Percentiles rank a stretch among this genome's conserved stretches.
Conservation (phyloP, 2,888 invertebrate species). For the Clostera curtula region DNA sequence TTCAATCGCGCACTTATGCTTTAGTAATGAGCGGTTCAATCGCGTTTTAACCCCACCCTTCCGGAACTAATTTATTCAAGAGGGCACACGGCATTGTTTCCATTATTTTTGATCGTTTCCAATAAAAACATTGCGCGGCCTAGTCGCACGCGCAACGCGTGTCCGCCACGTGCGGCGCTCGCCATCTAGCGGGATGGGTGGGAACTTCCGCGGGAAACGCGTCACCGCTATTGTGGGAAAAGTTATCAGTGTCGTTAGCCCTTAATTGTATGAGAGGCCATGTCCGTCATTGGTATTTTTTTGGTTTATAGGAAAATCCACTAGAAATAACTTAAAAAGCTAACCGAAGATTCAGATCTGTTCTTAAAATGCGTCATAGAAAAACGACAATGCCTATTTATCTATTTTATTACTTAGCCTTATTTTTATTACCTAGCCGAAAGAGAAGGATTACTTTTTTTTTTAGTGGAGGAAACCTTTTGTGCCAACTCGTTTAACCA, state of each 20-base stretch:
- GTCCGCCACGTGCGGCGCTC: constrained; percentile 44
- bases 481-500: too few species aligned
- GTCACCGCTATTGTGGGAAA: constrained; percentile 58
- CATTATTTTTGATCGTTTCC: constrained; percentile 64
- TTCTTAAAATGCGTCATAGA: too few species aligned
- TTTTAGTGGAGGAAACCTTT: too few species aligned
- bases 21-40: constrained; percentile 67
- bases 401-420: too few species aligned
- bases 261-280: constrained; percentile 18
- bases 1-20: constrained; percentile 26
- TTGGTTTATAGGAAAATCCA: too few species aligned
- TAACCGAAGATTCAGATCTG: too few species aligned
- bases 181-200: constrained; percentile 63
- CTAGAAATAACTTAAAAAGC: too few species aligned
- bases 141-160: constrained; percentile 39
- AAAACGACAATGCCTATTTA: too few species aligned
- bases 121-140: constrained; percentile 61
- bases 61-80: constrained; percentile 63
- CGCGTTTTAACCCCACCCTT: constrained; percentile 60
- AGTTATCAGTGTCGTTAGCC: constrained; percentile 29
- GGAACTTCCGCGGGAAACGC: constrained; percentile 60
- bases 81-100: constrained; percentile 56
- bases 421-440: too few species aligned
- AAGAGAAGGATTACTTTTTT: too few species aligned
- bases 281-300: too few species aligned